These are phyloP conservation scores for Bubalus kerabau DNA, from an alignment of 2,113 vertebrate species.

Conservation along the genomic window DNA sequence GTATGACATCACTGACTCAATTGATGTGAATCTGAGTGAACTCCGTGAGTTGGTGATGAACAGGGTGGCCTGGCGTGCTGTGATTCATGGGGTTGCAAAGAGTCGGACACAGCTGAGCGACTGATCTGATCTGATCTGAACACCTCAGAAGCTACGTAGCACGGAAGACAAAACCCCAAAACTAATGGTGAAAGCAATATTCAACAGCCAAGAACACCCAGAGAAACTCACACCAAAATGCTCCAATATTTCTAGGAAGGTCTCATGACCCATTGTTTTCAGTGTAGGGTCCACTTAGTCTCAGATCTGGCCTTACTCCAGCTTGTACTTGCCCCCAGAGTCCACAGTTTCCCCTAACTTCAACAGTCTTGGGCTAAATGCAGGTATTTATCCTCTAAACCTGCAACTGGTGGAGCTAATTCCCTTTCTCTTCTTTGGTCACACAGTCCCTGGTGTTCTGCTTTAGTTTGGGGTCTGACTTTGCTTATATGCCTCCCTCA, in stretches of 20 bases:
- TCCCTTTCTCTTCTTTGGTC: not conserved
- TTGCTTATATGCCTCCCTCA: not conserved
- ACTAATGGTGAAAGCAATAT: not conserved
- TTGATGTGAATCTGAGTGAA: too few relatives aligned
- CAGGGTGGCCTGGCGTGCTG: too few relatives aligned
- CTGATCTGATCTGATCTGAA: not conserved
- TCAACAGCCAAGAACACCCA: not conserved
- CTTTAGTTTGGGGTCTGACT: not conserved
- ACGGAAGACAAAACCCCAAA: not conserved
- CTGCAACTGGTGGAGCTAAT: not conserved
- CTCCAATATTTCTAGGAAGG: not conserved
- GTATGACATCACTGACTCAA: too few relatives aligned
- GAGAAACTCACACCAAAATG: not conserved
- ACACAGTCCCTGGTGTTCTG: not conserved
- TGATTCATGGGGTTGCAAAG: too few relatives aligned
- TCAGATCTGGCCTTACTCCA: not conserved
- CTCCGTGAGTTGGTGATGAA: too few relatives aligned
- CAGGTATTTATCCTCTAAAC: not conserved
- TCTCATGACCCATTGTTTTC: not conserved
- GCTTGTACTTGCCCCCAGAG: not conserved
- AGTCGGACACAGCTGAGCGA: too few relatives aligned
- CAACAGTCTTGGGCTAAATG: not conserved
- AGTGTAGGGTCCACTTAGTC: not conserved
- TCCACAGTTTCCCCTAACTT: not conserved
- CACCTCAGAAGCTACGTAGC: fast-evolving